phyloP scores from a whole-genome alignment of 1,140 invertebrate species.

The Drosophila nikananu region DNA sequence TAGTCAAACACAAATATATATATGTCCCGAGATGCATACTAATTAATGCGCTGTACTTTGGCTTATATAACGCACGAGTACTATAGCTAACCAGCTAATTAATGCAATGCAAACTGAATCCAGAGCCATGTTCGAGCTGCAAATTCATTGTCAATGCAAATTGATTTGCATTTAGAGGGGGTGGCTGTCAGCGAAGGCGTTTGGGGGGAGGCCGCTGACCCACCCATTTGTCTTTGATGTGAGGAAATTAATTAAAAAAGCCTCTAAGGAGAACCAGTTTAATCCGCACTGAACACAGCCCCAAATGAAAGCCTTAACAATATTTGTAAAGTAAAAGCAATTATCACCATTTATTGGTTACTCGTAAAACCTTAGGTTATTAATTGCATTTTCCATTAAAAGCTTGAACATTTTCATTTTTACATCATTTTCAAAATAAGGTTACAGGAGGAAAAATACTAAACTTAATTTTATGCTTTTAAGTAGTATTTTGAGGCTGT shows the following conservation, averaged over 20 bases:
- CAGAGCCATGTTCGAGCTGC: constrained; percentile 36
- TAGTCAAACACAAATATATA: constrained; percentile 40
- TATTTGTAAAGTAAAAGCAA: constrained; percentile 12
- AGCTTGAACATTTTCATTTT: neutral
- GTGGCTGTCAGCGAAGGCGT: neutral
- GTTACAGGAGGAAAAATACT: neutral
- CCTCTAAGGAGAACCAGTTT: constrained; percentile 45
- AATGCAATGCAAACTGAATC: constrained; percentile 49
- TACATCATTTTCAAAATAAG: no score
- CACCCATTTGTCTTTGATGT: constrained; percentile 50
- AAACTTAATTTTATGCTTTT: neutral
- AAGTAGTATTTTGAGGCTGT: neutral
- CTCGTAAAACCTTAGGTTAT: neutral
- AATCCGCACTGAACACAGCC: constrained; percentile 19
- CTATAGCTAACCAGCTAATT: constrained; percentile 45
- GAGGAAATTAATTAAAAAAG: constrained; percentile 40
- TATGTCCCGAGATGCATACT: constrained; percentile 27
- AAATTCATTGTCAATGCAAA: constrained; percentile 59
- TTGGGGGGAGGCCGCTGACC: constrained; percentile 9
- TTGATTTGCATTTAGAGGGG: constrained; percentile 44
- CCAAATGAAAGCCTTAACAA: neutral
- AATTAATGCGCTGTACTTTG: constrained; percentile 37
- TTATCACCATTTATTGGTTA: constrained; percentile 27
- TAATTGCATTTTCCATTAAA: constrained; percentile 8
- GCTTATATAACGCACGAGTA: constrained; percentile 43